Evolutionary conservation across 2,113 vertebrate species (phyloP), one percentile per base, ranked within the genome.

Genomic region (Tachycineta bicolor): DNA sequence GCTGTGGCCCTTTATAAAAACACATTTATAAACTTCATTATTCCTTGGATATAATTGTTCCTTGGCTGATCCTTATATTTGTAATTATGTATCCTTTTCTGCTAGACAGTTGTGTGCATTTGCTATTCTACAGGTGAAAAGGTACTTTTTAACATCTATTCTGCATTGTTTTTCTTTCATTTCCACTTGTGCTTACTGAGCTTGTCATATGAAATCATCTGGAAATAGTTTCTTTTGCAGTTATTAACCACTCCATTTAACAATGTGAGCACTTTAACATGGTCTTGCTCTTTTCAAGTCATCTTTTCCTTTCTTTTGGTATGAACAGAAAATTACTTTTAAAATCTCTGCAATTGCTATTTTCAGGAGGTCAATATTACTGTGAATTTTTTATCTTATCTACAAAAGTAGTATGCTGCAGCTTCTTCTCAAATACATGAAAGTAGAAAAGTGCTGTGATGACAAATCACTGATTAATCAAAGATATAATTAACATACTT

Each of bases 241-340:
- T 77, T 93, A 86, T 96, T 93, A 93, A 81, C 47, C 75, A 85
- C 64, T 91, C 24, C n/a, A 93, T 97, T 97, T 95, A 93, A 92
- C 91, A 86, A 31, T 75, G 63, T 58, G 41, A 84, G 21, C 12
- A 53, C 28, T 91, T 91, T 83, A 58, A 69, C 76, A 49, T 0
- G 5, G 14, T 73, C 28, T 81, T 70, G 59, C 7, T 65, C 22
- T 85, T 92, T 89, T 58, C 0, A 0, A 85, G 34, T 60, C 9
- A 34, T 60, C 4, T 55, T 82, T 52, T 70, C 8, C 5, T 63
- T 86, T 87, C 26, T 88, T 85, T 85, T 65, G 24, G 10, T n/a
- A 10, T 68, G 68, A 92, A 55, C 4, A 81, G 13, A 33, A 92
- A 80, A 91, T 88, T 0, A 53, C 43, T 80, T 68, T 70, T 68